Conservation (phyloP, 1,140 invertebrate species). For the Ceratosolen solmsi region DNA sequence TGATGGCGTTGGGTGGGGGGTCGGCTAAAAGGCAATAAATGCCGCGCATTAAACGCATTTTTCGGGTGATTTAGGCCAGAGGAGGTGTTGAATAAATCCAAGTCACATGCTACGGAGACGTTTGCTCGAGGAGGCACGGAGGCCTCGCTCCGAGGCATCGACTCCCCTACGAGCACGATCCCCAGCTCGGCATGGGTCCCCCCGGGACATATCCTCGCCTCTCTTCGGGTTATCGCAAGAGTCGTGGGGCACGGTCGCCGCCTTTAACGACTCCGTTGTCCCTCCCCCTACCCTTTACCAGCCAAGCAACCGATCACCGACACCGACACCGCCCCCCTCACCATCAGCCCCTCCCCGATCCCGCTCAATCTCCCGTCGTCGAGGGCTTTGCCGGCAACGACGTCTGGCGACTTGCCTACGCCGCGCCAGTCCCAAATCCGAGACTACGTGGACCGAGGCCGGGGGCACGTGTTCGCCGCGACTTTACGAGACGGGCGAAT, state of each 20-base stretch:
- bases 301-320: neutral
- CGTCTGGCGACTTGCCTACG: neutral
- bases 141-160: neutral
- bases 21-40: neutral
- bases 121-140: neutral
- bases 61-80: constrained; percentile 6
- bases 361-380: no score
- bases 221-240: constrained; percentile 9
- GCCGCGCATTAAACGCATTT: neutral
- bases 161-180: neutral
- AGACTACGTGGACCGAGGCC: no score
- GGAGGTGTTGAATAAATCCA: constrained; percentile 41
- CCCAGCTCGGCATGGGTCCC: neutral
- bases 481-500: constrained; percentile 35
- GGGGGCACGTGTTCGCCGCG: constrained; percentile 23
- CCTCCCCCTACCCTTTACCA: no score
- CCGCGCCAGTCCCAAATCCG: no score
- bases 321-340: neutral
- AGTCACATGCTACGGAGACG: neutral
- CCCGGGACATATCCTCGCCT: neutral
- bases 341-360: no score
- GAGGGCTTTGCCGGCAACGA: no score
- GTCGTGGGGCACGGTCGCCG: neutral
- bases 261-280: constrained; percentile 36
- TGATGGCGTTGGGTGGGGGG: neutral